A percentile compares a stretch with the other conserved stretches of the same genome.
These are phyloP conservation scores for Albula glossodonta DNA, from an alignment of 2,113 vertebrate genomes.

Conservation along the genomic window DNA sequence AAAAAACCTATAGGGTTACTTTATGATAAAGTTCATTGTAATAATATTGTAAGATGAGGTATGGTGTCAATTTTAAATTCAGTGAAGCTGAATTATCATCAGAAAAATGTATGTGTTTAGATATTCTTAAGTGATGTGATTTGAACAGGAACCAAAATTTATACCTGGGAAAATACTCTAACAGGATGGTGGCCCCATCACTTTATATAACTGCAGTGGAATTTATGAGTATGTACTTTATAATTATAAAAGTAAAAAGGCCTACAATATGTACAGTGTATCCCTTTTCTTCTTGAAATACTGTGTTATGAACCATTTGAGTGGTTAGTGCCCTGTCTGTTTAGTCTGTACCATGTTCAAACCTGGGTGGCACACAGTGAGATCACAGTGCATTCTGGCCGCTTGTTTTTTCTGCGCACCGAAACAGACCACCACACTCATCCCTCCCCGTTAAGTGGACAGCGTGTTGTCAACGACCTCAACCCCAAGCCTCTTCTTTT, in stretches of 20 bases:
- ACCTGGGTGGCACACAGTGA: not conserved
- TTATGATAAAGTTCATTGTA: no score
- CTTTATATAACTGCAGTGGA: not conserved
- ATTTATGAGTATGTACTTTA: no score
- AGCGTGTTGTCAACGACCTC: slow-evolving; percentile 25
- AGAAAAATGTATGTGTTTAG: no score
- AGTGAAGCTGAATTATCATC: no score
- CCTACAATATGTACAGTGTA: not conserved
- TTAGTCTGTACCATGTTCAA: not conserved
- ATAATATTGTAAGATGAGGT: no score
- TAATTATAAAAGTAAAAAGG: not conserved
- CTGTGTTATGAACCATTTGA: no score
- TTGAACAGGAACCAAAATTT: no score
- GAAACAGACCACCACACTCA: not conserved
- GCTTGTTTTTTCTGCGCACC: not conserved
- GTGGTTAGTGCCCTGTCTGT: no score
- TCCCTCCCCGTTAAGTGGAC: slow-evolving; percentile 8
- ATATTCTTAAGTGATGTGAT: no score
- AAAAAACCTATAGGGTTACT: no score
- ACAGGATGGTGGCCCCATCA: not conserved
- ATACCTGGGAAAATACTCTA: not conserved
- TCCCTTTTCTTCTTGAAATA: no score
- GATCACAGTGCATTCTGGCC: not conserved
- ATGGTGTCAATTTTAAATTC: no score
- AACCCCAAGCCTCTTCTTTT: slow-evolving; percentile 45